Evolutionary conservation across 2,888 invertebrate genomes (phyloP).

Genomic region (Pachydiplax longipennis): DNA sequence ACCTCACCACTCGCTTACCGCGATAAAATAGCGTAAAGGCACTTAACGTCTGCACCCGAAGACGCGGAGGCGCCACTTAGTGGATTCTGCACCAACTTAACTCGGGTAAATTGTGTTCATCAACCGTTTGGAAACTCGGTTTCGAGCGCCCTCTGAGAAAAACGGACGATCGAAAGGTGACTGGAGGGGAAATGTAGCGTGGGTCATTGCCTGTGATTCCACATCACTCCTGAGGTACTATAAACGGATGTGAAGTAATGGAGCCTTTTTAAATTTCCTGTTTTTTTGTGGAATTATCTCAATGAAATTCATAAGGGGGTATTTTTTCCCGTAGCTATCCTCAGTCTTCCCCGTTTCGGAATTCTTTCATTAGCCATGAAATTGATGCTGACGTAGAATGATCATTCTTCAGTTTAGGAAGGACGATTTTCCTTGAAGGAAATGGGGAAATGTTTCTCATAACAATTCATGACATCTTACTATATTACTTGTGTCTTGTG

Average conservation of each 20-base stretch:
- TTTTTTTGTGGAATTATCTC: no score
- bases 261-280: no score
- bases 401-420: no score
- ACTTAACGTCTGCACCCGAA: background rate
- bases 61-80: constrained; percentile 6
- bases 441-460: no score
- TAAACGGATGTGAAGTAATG: background rate
- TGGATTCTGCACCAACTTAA: background rate
- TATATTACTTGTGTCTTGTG: no score
- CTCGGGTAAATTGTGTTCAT: constrained; percentile 13
- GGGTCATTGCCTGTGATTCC: background rate
- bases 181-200: background rate
- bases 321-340: no score
- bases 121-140: constrained; percentile 1
- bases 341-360: no score
- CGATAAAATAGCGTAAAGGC: background rate
- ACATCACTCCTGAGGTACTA: background rate
- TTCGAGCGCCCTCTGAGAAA: background rate
- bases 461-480: no score
- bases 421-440: no score
- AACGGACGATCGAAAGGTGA: background rate
- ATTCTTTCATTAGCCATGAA: no score
- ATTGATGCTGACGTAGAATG: no score
- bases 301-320: no score
- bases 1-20: background rate